phyloP scores from a whole-genome alignment of 1,140 invertebrate species.

The Heliconius hermathena region DNA sequence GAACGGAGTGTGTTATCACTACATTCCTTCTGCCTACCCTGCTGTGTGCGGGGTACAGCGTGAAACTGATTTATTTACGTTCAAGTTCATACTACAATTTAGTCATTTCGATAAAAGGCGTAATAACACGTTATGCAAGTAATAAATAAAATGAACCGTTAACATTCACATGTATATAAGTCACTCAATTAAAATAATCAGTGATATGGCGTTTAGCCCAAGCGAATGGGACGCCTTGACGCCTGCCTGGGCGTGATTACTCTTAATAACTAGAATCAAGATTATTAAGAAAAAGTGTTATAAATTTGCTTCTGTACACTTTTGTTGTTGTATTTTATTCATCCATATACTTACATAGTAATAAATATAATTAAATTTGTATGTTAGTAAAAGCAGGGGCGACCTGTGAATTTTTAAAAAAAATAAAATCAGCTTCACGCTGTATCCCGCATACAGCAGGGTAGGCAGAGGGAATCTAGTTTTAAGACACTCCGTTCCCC shows the following conservation, averaged over 20 bases:
- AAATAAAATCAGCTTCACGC: too few species aligned
- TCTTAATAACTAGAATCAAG: constrained; percentile 50
- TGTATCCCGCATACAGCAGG: too few species aligned
- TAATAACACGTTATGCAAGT: neutral
- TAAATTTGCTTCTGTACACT: neutral
- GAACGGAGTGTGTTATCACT: too few species aligned
- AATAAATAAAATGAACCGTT: constrained; percentile 3
- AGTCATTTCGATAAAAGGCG: neutral
- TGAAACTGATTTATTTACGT: neutral
- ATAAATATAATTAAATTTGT: too few species aligned
- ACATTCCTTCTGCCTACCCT: too few species aligned
- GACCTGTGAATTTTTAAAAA: too few species aligned
- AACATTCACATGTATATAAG: neutral
- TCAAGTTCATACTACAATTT: neutral
- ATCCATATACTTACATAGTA: too few species aligned
- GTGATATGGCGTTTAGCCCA: constrained; percentile 43
- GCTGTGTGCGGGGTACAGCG: too few species aligned
- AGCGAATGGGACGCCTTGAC: constrained; percentile 53
- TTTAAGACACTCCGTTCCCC: too few species aligned
- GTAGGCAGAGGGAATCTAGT: too few species aligned
- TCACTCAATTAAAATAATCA: constrained; percentile 51
- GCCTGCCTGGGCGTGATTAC: constrained; percentile 46
- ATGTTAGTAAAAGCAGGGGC: too few species aligned
- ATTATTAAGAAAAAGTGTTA: constrained; percentile 6
- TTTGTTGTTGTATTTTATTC: neutral